Base-by-base conservation (phyloP, 2,888 invertebrate genomes). In the Monochamus alternatus region DNA sequence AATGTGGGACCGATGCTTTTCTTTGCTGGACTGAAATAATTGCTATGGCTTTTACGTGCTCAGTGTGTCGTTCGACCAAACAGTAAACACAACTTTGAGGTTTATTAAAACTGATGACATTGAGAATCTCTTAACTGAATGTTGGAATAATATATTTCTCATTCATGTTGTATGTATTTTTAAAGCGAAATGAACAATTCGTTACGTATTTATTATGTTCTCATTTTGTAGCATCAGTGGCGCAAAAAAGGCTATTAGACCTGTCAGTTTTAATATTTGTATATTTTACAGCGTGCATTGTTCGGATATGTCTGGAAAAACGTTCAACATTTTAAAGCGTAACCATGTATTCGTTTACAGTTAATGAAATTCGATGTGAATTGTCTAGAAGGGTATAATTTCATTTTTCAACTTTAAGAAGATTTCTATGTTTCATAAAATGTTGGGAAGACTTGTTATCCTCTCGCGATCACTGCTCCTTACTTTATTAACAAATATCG, bases 401-500 rank as follows among this genome's bases (percentile, higher is more conserved):
- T 22, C 55, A 55, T 55, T n/a, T n/a, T 55, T 55, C 55, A 55
- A 55, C 22, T 55, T 14, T n/a, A n/a, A n/a, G 55, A 3, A 12
- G 55, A 22, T 22, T n/a, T 14, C 14, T 22, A 55, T 55, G n/a
- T 12, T 55, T 55, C 51, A 10, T 51, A 55, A 55, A n/a, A n/a
- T 22, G n/a, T 22, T 55, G 4, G 14, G n/a, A 14, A 55, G 14
- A 55, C 55, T 55, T 22, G 55, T 55, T 55, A 55, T 55, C 55
- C n/a, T 3, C 55, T 14, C 12, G n/a, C 14, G 55, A 55, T n/a
- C n/a, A n/a, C 55, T 14, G 55, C n/a, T 55, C 55, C n/a, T 66
- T 52, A 31, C 66, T 66, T 51, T 66, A 66, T 66, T 71, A 71
- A 63, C 63, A 38, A 63, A 51, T 71, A 71, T 71, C 71, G 71